These are phyloP conservation scores for Embidobia sp. DNA, from an alignment of 2,888 invertebrate species.

Conservation along the genomic window DNA sequence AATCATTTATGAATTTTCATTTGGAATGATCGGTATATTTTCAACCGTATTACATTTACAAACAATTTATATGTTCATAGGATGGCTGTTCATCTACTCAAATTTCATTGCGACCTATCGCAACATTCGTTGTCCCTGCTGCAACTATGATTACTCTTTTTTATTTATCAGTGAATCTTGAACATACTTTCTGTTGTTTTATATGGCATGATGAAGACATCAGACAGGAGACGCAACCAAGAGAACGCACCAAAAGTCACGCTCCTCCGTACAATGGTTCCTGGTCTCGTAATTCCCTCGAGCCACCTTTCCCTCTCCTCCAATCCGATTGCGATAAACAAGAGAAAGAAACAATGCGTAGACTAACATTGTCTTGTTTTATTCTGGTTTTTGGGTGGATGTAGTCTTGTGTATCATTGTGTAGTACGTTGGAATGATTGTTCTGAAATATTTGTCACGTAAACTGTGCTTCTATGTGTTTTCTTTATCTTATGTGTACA, in stretches of 20 bases:
- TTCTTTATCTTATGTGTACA: conserved; percentile 49
- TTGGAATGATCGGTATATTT: conserved; percentile 61
- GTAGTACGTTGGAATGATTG: conserved; percentile 63
- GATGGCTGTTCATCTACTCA: conserved; percentile 66
- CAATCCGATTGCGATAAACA: conserved; percentile 21
- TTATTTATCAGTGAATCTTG: conserved; percentile 56
- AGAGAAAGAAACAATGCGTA: conserved; percentile 39
- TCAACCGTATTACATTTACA: conserved; percentile 41
- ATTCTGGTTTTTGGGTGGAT: conserved; percentile 57
- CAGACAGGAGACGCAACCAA: conserved; percentile 55
- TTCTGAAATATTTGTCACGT: conserved; percentile 58
- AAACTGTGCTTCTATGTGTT: conserved; percentile 62
- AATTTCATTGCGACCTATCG: conserved; percentile 61
- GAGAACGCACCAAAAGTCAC: conserved; percentile 37
- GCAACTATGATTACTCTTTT: conserved; percentile 50
- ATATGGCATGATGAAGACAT: conserved; percentile 62
- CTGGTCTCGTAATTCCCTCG: neutral
- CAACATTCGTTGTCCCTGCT: conserved; percentile 64
- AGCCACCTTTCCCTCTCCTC: neutral
- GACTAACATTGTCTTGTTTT: conserved; percentile 64
- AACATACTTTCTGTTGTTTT: conserved; percentile 53
- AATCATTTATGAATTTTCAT: conserved; percentile 48
- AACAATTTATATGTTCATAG: conserved; percentile 64
- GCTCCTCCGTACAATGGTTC: conserved; percentile 11
- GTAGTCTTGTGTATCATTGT: conserved; percentile 61